These are phyloP conservation scores for Micropoecilia bifurca DNA, from an alignment of 2,797 vertebrate species.

Conservation along the genomic window DNA sequence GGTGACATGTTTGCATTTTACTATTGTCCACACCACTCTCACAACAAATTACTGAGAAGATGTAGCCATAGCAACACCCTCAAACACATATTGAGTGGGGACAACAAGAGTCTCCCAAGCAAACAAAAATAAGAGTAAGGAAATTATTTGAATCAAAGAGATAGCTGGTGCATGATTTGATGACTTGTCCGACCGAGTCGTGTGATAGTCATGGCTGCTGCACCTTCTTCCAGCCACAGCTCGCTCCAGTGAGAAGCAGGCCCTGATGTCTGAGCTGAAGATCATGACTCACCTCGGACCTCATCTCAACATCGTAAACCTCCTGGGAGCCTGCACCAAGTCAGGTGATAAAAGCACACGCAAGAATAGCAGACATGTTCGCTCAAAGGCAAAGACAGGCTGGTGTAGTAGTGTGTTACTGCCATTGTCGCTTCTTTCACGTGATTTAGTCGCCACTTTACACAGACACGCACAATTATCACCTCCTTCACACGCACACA, in stretches of 20 bases:
- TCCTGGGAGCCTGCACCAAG: conserved; percentile 97
- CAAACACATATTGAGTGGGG: background rate
- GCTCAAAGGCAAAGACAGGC: background rate
- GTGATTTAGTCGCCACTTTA: conserved; percentile 32
- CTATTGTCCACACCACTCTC: background rate
- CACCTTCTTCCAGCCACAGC: conserved; percentile 87
- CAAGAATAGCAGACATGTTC: background rate
- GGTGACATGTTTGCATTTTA: background rate
- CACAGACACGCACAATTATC: conserved; percentile 18
- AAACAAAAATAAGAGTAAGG: background rate
- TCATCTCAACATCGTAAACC: conserved; percentile 97
- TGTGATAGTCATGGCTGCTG: conserved; percentile 18
- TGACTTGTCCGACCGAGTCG: conserved; percentile 4
- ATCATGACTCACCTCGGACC: conserved; percentile 99
- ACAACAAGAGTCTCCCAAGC: background rate
- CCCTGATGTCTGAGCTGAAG: conserved; percentile 99
- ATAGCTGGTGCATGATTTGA: background rate
- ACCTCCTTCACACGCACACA: background rate
- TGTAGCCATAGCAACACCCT: background rate
- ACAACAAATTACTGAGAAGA: background rate
- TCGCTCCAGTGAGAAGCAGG: conserved; percentile 97
- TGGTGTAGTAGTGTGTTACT: conserved; percentile 2
- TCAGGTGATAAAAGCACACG: conserved; percentile 84
- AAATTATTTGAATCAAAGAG: background rate
- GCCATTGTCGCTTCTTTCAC: conserved; percentile 24